Base-by-base conservation (phyloP, 1,140 invertebrate genomes). In the Ceratosolen solmsi region DNA sequence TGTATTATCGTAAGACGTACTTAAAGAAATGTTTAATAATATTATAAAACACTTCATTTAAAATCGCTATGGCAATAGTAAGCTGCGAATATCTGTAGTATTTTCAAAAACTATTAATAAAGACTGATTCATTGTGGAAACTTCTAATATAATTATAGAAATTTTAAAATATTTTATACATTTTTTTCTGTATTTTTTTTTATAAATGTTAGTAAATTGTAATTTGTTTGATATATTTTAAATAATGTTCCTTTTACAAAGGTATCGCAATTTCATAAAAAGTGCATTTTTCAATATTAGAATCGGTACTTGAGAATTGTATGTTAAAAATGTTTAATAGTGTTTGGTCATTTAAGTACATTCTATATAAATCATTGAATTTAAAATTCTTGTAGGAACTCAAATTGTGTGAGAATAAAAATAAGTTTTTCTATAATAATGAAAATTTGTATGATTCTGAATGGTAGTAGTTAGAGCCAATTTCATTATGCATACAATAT, bases 211-310 rank as follows among this genome's bases (percentile, higher is more conserved):
- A 13, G 20, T 9, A 33, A 20, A 70, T 46, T n/a, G n/a, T 46
- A 41, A 70, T 25, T 70, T 25, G 25, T 70, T 41, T 33, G 25
- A 41, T 41, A 13, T 41, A 70, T 51, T 72, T 51, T 51, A 5
- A 70, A 70, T 46, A 25, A 41, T 0, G 1, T 25, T 25, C 41
- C n/a, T 73, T 80, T 79, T 49, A 73, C 51, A 73, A 80, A 73
- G 54, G 70, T 56, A 80, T 46, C 7, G 70, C 60, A 80, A 80
- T 80, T 68, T n/a, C 51, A 33, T 74, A 38, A 80, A 54, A 68
- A 30, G 33, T 74, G n/a, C 46, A 80, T 54, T 74, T 54, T 75
- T 60, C 38, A 58, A 63, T 63, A 80, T 38, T 25, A 13, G 49
- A 63, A 63, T 73, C 54, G 27, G 73, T 73, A 38, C 70, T 38